Conservation (phyloP, 2,113 vertebrate species). For the Illadopsis cleaveri region DNA sequence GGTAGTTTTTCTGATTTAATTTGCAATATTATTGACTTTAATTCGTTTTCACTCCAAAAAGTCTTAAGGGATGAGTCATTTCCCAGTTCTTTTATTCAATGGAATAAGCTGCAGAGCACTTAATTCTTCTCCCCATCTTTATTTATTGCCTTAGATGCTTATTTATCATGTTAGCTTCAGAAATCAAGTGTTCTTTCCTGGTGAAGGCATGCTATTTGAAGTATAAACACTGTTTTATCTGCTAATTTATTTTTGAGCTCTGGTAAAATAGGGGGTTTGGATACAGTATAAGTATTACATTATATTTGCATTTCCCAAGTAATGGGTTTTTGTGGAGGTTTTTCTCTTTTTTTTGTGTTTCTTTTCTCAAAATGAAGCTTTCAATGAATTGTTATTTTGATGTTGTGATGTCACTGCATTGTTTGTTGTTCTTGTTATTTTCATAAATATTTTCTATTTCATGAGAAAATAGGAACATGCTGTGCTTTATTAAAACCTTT, state of each 20-base stretch:
- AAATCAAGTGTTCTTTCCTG: background rate
- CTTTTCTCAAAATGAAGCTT: background rate
- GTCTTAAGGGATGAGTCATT: background rate
- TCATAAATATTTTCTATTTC: background rate
- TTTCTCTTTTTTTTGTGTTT: background rate
- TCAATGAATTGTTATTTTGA: background rate
- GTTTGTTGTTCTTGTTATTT: background rate
- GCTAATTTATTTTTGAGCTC: background rate
- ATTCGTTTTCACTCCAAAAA: background rate
- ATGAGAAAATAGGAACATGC: background rate
- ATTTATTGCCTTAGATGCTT: background rate
- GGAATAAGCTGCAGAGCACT: background rate
- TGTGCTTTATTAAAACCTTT: background rate
- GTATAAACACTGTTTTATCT: background rate
- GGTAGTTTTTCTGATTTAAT: background rate
- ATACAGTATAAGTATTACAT: background rate
- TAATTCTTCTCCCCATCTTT: background rate
- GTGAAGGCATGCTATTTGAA: background rate
- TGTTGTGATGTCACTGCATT: background rate
- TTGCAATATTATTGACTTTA: background rate
- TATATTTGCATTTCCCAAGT: background rate
- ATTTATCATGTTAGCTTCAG: background rate
- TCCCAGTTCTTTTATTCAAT: background rate
- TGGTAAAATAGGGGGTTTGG: conserved; percentile 26
- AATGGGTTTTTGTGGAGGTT: fast-evolving